phyloP scores from a whole-genome alignment of 2,888 invertebrate species.

The Rhamphomyia laevipes region DNA sequence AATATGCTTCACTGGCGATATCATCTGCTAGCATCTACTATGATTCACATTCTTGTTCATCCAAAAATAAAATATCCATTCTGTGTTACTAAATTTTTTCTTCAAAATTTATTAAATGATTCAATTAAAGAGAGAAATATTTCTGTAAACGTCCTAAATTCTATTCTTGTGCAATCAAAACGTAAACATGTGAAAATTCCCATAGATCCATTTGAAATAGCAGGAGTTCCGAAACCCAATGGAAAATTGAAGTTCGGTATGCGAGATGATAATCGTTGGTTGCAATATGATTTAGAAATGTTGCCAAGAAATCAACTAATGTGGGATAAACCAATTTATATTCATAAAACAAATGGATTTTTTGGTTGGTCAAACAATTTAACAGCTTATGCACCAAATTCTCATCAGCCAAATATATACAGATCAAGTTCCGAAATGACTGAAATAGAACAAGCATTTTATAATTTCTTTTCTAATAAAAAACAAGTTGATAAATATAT shows the following conservation, averaged over 20 bases:
- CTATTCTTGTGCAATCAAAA: slow-evolving; percentile 61
- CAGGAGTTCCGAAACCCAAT: slow-evolving; percentile 30
- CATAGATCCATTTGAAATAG: slow-evolving; percentile 45
- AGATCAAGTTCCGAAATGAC: slow-evolving; percentile 43
- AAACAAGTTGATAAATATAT: slow-evolving; percentile 59
- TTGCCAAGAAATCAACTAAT: slow-evolving; percentile 51
- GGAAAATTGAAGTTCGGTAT: slow-evolving; percentile 38
- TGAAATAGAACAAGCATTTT: slow-evolving; percentile 52
- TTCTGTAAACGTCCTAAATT: slow-evolving; percentile 49
- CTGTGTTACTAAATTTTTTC: slow-evolving; percentile 50
- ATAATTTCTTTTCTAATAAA: slow-evolving; percentile 53
- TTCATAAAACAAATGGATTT: slow-evolving; percentile 47
- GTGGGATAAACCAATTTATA: slow-evolving; percentile 61
- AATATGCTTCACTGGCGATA: slow-evolving; percentile 67
- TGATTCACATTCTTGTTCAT: slow-evolving; percentile 60
- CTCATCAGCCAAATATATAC: slow-evolving; percentile 51
- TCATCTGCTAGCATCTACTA: slow-evolving; percentile 58
- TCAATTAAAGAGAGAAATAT: slow-evolving; percentile 66
- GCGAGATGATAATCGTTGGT: slow-evolving; percentile 61
- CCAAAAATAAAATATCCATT: slow-evolving; percentile 54
- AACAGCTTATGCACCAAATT: slow-evolving; percentile 52
- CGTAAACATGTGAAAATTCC: slow-evolving; percentile 50
- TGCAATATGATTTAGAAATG: slow-evolving; percentile 51
- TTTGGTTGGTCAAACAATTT: slow-evolving; percentile 44
- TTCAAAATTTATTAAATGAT: slow-evolving; percentile 58